Base-by-base conservation (phyloP, 1,140 invertebrate genomes). In the Drosophila trapezifrons region DNA sequence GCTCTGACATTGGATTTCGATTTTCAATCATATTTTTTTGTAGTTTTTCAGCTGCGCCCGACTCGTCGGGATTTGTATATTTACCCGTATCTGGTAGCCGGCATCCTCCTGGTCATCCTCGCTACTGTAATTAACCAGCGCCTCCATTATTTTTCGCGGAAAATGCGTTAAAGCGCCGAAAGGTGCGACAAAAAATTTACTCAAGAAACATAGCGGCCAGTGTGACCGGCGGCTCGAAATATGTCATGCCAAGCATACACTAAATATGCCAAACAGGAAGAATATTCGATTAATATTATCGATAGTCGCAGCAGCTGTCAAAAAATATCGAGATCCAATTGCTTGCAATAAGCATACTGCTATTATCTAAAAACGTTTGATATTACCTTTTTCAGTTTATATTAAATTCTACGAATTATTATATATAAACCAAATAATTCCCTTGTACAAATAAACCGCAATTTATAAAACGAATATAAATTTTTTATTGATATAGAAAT, bases 101-200 rank as follows among this genome's bases (percentile, higher is more conserved):
- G 60, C 42, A 17, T 91, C 90, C 10, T 95, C 94, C 79, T 93
- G 93, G 49, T 94, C 94, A 78, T 95, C 94, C 70, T 95, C 94
- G 78, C 94, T 95, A 42, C 94, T 94, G 79, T 95, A 95, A 72
- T 93, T 94, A 47, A 94, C 92, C 45, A 95, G 86, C 45, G 93
- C 94, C 90, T 95, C 93, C 94, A 95, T 95, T 57, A 13, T 75
- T 22, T 63, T 12, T 6, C 12, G 42, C 32, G 18, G 15, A 27
- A 40, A 47, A 57, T 38, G n/a, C n/a, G 20, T 13, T 37, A 25
- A n/a, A 25, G 22, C 32, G 29, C 29, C 49, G 22, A 46, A 58
- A 52, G n/a, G 12, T 27, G 25, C 42, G 42, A 70, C 32, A 70
- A 47, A 57, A 62, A 62, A 29, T 20, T 38, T 6, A 58, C 13